phyloP scores from a whole-genome alignment of 1,140 invertebrate species.

The Saccostrea cuccullata region DNA sequence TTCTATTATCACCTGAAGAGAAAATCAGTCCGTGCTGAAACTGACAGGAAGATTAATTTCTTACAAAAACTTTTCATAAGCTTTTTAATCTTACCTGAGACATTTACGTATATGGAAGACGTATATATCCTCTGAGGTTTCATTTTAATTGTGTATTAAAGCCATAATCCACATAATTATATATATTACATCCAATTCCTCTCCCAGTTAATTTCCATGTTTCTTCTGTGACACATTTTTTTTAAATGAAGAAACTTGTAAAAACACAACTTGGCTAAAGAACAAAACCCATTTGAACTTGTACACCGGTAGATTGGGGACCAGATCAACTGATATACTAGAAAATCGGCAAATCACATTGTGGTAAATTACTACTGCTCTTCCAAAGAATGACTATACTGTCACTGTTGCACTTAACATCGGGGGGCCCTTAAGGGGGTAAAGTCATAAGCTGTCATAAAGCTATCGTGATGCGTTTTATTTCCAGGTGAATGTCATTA shows the following conservation, averaged over 20 bases:
- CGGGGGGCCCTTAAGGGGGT: neutral
- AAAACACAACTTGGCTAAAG: constrained; percentile 11
- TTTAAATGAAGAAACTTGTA: constrained; percentile 15
- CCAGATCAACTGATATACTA: constrained; percentile 18
- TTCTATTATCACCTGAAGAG: neutral
- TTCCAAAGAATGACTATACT: constrained; percentile 36
- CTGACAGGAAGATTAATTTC: neutral
- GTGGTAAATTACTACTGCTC: constrained; percentile 28
- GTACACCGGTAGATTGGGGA: neutral
- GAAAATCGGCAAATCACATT: constrained; percentile 8
- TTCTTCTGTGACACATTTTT: constrained; percentile 6
- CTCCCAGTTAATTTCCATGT: neutral
- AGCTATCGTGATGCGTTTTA: too few relatives aligned
- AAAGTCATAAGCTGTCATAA: too few relatives aligned
- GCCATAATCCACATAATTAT: neutral
- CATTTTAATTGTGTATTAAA: constrained; percentile 13
- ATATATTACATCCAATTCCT: neutral
- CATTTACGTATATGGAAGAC: neutral
- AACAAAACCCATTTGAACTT: constrained; percentile 13
- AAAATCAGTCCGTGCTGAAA: neutral
- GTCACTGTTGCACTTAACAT: constrained; percentile 7
- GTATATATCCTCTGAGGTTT: neutral
- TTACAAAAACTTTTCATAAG: neutral
- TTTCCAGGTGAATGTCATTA: too few relatives aligned
- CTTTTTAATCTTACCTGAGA: neutral